Evolutionary conservation across 2,888 invertebrate species (phyloP), one percentile per base, ranked within the genome.

Genomic region (Heliconius charithonia): DNA sequence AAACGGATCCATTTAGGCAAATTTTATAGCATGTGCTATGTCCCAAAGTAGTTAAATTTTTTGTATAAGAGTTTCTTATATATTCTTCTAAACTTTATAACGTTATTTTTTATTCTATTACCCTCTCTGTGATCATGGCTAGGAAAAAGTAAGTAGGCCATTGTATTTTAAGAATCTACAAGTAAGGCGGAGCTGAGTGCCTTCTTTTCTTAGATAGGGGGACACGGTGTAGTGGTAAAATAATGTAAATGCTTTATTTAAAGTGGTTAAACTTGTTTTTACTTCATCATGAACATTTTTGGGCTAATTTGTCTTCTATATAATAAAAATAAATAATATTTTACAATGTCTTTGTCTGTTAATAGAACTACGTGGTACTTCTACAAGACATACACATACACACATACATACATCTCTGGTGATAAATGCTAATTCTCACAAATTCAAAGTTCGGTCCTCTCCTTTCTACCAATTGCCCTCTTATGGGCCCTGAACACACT

Each of bases 141-240:
- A 69, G 25, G 45, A 69, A 25, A 69, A 41, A 41, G 41, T 41
- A 45, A 69, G 25, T 69, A 45, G 69, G 41, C 1, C 69, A 45
- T 25, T 45, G 69, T 45, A 69, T 69, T 69, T 69, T 25, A 69
- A 69, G 69, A 41, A 41, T 41, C 7, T 41, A 2, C 37, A 67
- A 67, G 67, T 69, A 41, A 25, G 25, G 6, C 25, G 41, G 6
- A 41, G 69, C 16, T 41, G 41, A 37, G 69, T 69, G 41, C 16
- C 41, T 41, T 25, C 41, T 12, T 41, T 69, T 41, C 10, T 25
- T 13, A 41, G 62, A n/a, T 62, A 25, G 62, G 22, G 25, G 25
- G 12, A 25, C 25, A 3, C 25, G 4, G 25, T 12, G 62, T 25
- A 56, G 56, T n/a, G 13, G 25, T n/a, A 62, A 25, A 2, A 25